A percentile compares a stretch with the other conserved stretches of the same genome.
Conservation (phyloP, 2,888 invertebrate species). For the Alloscopus bannaensis region DNA sequence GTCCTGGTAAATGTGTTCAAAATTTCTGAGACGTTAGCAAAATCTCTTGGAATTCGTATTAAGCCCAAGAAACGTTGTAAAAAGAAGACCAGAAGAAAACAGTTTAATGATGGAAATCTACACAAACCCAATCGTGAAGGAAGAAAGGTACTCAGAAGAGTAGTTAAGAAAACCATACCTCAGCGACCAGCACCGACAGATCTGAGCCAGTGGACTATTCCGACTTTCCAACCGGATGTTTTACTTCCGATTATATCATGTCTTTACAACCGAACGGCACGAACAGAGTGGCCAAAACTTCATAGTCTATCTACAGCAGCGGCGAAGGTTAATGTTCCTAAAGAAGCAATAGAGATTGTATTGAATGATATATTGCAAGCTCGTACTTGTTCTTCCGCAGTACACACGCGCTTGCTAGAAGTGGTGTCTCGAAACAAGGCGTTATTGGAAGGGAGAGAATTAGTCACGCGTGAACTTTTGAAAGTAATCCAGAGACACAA, state of each 20-base stretch:
- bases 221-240: background rate
- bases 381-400: background rate
- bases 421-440: background rate
- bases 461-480: background rate
- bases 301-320: constrained; percentile 32
- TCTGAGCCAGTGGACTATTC: background rate
- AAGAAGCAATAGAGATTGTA: background rate
- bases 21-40: constrained; percentile 58
- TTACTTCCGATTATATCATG: background rate
- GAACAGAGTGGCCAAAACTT: constrained; percentile 33
- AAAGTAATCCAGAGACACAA: background rate
- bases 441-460: no score
- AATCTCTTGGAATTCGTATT: constrained; percentile 42
- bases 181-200: no score
- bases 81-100: no score
- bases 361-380: constrained; percentile 12
- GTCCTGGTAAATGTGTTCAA: constrained; percentile 24
- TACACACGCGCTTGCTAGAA: background rate
- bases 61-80: constrained; percentile 44
- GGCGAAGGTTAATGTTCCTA: background rate
- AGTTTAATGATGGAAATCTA: no score
- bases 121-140: no score
- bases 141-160: no score
- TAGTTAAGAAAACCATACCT: no score
- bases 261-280: constrained; percentile 22